These are phyloP conservation scores for Strix uralensis DNA, from an alignment of 2,113 vertebrate genomes.

Conservation along the genomic window DNA sequence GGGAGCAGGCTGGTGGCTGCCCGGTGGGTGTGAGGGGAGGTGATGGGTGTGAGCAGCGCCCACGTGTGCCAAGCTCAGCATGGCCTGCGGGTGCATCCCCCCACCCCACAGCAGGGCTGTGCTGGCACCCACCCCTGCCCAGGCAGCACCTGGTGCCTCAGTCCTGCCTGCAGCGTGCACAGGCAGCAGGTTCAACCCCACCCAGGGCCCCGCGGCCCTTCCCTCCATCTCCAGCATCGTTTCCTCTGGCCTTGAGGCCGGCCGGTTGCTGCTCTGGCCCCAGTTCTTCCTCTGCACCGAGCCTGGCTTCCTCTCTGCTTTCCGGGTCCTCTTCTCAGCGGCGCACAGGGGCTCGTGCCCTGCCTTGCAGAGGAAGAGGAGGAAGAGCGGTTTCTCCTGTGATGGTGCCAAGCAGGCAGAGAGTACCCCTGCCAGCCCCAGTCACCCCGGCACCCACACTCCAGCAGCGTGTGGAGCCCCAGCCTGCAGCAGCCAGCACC, in stretches of 20 bases:
- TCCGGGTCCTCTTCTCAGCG: neutral
- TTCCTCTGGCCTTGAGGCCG: neutral
- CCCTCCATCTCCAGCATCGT: neutral
- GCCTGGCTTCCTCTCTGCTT: neutral
- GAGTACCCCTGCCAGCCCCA: neutral
- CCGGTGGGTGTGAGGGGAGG: accelerated
- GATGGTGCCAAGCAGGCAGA: neutral
- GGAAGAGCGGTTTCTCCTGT: neutral
- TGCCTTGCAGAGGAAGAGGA: neutral
- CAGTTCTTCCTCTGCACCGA: neutral
- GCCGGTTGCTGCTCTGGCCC: neutral
- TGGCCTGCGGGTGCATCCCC: neutral
- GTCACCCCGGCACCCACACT: neutral
- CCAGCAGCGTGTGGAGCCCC: neutral
- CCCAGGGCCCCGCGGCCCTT: neutral
- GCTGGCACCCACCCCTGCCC: neutral
- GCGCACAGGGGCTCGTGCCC: accelerated
- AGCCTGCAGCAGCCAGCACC: neutral
- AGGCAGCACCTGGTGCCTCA: neutral
- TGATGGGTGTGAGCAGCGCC: accelerated
- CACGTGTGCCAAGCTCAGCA: accelerated
- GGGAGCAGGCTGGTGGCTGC: neutral
- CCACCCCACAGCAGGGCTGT: neutral
- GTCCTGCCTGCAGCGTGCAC: neutral
- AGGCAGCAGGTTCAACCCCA: neutral